Evolutionary conservation across 2,888 invertebrate genomes (phyloP).

Genomic region (Erebia ligea): DNA sequence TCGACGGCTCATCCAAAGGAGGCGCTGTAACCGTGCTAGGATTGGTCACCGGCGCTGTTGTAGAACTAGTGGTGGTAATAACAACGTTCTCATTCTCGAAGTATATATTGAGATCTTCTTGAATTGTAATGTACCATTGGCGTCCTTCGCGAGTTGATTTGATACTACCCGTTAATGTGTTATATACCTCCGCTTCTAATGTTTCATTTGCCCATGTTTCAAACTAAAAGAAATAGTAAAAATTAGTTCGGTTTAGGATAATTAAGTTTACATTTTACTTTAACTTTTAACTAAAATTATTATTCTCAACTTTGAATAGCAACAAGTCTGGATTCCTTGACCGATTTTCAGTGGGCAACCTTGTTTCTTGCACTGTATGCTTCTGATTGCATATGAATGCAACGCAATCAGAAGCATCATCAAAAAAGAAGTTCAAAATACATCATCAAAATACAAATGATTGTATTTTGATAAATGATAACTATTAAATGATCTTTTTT

Average conservation of each 20-base stretch:
- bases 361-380: no score
- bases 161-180: conserved; percentile 50
- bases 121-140: conserved; percentile 50
- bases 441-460: no score
- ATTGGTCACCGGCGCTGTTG: conserved; percentile 33
- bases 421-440: no score
- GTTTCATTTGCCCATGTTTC: conserved; percentile 57
- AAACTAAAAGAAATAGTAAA: conserved; percentile 55
- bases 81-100: conserved; percentile 49
- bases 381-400: no score
- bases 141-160: conserved; percentile 50
- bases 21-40: conserved; percentile 45
- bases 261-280: background rate
- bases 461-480: no score
- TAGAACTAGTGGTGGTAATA: conserved; percentile 35
- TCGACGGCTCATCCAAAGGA: conserved; percentile 49
- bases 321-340: no score
- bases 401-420: no score
- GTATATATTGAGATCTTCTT: conserved; percentile 55
- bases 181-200: conserved; percentile 48
- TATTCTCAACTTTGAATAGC: no score
- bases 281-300: no score
- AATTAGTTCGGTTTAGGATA: background rate
- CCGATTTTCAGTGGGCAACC: no score
- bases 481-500: no score